Conservation (phyloP, 2,797 vertebrate genomes). For the Vespertilio murinus region DNA sequence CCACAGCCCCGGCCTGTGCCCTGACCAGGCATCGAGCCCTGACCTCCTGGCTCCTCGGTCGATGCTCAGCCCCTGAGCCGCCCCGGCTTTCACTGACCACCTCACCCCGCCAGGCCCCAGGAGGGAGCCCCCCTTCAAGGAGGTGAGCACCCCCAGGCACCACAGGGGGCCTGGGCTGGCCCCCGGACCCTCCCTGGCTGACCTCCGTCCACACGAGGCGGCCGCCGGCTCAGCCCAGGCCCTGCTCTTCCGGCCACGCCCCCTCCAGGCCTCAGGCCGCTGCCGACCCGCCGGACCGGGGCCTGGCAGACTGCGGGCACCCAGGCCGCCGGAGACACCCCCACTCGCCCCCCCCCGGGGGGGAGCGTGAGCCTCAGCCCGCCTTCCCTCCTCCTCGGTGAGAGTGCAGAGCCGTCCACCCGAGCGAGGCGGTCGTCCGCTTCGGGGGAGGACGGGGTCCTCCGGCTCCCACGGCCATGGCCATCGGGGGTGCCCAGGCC, state of each 20-base stretch:
- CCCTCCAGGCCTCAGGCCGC: background rate
- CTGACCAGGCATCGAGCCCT: no score
- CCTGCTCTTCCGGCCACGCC: background rate
- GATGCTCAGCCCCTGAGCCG: no score
- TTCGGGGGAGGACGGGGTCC: background rate
- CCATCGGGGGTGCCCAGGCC: background rate
- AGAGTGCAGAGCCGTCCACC: background rate
- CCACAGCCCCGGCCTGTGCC: no score
- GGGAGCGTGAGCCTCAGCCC: no score
- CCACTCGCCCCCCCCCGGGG: accelerated
- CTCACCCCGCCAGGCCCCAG: background rate
- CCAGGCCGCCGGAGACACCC: background rate
- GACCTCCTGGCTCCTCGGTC: no score
- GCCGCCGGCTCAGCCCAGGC: background rate
- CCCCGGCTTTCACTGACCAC: accelerated
- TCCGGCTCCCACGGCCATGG: background rate
- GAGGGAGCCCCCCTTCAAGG: background rate
- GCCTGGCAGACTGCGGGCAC: background rate
- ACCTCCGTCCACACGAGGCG: background rate
- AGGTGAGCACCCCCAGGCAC: background rate
- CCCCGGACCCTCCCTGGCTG: background rate
- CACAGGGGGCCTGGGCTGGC: background rate
- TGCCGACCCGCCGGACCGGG: background rate
- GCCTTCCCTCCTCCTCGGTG: accelerated
- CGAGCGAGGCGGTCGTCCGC: accelerated